phyloP scores from a whole-genome alignment of 2,888 invertebrate species.

The Strigamia transsilvanica region DNA sequence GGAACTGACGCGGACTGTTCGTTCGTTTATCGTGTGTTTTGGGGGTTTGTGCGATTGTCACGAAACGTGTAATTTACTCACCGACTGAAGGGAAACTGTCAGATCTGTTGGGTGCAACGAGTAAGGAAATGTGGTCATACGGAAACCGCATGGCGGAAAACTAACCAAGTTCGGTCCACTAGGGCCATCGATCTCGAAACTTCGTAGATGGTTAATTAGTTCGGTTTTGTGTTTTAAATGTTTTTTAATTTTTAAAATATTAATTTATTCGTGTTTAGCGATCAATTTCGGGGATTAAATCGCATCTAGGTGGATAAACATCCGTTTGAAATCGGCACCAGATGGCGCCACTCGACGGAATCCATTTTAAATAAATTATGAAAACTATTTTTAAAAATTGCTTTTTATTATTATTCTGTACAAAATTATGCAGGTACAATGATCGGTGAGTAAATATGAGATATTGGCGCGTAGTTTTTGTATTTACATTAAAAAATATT shows the following conservation, averaged over 20 bases:
- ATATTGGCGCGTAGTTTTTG: too few relatives aligned
- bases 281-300: too few relatives aligned
- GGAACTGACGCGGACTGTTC: not conserved
- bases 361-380: not conserved
- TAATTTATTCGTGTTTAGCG: too few relatives aligned
- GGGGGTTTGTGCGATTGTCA: not conserved
- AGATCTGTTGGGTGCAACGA: not conserved
- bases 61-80: not conserved
- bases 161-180: conserved; percentile 3
- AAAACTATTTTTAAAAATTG: not conserved
- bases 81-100: not conserved
- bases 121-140: not conserved
- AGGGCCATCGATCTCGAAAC: too few relatives aligned
- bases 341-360: not conserved
- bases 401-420: conserved; percentile 16
- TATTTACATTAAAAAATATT: too few relatives aligned
- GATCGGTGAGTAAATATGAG: not conserved
- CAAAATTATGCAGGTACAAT: conserved; percentile 10
- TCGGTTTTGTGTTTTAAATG: too few relatives aligned
- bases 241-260: too few relatives aligned
- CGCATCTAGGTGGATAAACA: too few relatives aligned
- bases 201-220: too few relatives aligned
- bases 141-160: conserved; percentile 25
- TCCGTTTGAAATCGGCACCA: not conserved
- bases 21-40: not conserved